Percentiles rank a stretch among this genome's conserved stretches.
Conservation (phyloP, 2,797 vertebrate genomes). For the Silurus aristotelis region DNA sequence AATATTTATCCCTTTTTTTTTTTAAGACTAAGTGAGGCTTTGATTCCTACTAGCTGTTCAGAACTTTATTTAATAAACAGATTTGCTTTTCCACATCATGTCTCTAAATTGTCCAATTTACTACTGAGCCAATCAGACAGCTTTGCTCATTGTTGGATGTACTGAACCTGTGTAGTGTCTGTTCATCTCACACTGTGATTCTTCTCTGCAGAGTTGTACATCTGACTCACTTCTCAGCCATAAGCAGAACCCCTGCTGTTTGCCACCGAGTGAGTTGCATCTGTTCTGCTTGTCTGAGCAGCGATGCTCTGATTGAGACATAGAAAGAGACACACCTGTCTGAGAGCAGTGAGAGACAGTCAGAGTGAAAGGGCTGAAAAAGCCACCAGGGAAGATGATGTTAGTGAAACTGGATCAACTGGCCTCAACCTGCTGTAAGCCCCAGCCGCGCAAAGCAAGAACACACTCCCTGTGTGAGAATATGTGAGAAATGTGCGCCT, state of each 20-base stretch:
- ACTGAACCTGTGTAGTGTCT: neutral
- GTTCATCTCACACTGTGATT: neutral
- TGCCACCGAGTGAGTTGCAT: conserved; percentile 56
- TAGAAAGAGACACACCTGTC: conserved; percentile 52
- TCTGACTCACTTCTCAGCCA: conserved; percentile 23
- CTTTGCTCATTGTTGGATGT: neutral
- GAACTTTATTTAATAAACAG: conserved; percentile 56
- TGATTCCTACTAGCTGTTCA: conserved; percentile 66
- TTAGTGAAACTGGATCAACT: conserved; percentile 29
- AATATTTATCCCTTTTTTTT: conserved; percentile 69
- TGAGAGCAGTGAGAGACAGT: conserved; percentile 36
- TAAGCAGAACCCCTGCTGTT: conserved; percentile 18
- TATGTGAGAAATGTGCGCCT: conserved; percentile 79
- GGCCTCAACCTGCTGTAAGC: conserved; percentile 42
- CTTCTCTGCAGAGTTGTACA: neutral
- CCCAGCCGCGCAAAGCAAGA: conserved; percentile 30
- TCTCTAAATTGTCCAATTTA: neutral
- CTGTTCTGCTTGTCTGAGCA: conserved; percentile 63
- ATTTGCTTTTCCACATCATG: conserved; percentile 29
- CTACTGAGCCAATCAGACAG: neutral
- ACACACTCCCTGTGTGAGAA: conserved; percentile 61
- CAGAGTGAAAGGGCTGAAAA: conserved; percentile 57
- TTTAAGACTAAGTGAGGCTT: conserved; percentile 56
- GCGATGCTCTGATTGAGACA: conserved; percentile 60
- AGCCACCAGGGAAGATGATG: conserved; percentile 47